These are phyloP conservation scores for Araneus ventricosus DNA, from an alignment of 1,140 invertebrate genomes.

Conservation along the genomic window DNA sequence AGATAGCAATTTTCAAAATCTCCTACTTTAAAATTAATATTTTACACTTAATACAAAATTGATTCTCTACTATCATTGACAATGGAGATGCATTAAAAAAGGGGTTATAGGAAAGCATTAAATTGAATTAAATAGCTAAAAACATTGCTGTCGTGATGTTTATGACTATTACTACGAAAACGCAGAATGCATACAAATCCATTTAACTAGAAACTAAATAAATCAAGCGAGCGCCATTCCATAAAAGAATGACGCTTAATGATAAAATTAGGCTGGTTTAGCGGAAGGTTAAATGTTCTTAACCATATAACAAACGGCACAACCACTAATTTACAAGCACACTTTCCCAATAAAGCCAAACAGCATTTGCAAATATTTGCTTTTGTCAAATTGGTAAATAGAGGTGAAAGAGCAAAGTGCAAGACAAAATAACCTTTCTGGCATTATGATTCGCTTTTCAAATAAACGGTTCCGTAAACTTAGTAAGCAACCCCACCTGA, in stretches of 20 bases:
- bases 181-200: not conserved
- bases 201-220: not conserved
- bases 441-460: not conserved
- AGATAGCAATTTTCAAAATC: no score
- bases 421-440: not conserved
- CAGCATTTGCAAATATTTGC: not conserved
- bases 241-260: not conserved
- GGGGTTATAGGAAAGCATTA: no score
- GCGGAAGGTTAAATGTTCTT: not conserved
- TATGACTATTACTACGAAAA: no score
- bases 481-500: not conserved
- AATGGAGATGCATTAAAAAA: no score
- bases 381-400: not conserved
- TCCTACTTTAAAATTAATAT: no score
- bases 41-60: no score
- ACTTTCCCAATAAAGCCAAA: not conserved
- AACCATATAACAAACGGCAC: not conserved
- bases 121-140: no score
- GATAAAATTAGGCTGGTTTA: not conserved
- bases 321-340: not conserved
- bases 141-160: no score
- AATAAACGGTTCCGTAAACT: not conserved
- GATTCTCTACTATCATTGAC: no score
- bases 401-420: slow-evolving; percentile 13
- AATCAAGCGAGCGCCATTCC: not conserved